Evolutionary conservation across 2,888 invertebrate species (phyloP), one percentile per base, ranked within the genome.

Genomic region (Drosophila nr. fundita): DNA sequence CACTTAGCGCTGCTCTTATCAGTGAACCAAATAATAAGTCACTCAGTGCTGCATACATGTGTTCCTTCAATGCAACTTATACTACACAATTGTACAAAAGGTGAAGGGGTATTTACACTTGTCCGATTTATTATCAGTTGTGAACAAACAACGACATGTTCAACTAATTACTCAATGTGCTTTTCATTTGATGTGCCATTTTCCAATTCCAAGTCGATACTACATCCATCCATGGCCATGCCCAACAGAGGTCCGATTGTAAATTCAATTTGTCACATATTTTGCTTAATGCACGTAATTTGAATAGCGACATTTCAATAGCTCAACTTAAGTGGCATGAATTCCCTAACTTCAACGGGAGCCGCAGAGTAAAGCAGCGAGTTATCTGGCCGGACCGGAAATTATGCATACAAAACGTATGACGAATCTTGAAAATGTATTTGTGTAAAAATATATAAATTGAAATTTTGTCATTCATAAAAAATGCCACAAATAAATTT

Each of bases 1-100:
- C 64, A 76, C 72, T 82, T 80, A 71, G 68, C 67, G 45, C 63
- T 64, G 8, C 45, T 7, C 61, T 75, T 83, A 83, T 83, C 83
- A 83, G 83, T 21, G 52, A 52, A 60, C 29, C 36, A 15, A 60
- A 38, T 42, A 30, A 21, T 24, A 32, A 59, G 27, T 59, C 34
- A 59, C 10, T 59, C 18, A 27, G 18, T 30, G 70, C 69, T 11
- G 0, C 32, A 72, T 58, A 73, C 65, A 45, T 74, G 62, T 53
- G 61, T 73, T 53, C 42, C 27, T 32, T 68, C 55, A 66, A 70
- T 67, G 58, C 42, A 50, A 63, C 48, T 61, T 57, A 73, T 63
- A 50, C 61, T 45, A 27, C 15, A 50, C 3, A n/a, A 34, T 36
- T 38, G 34, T 21, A 4, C 29, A 4, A 42, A 32, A 57, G 48